phyloP scores from a whole-genome alignment of 2,888 invertebrate genomes.

The Tetrapedia diversipes region DNA sequence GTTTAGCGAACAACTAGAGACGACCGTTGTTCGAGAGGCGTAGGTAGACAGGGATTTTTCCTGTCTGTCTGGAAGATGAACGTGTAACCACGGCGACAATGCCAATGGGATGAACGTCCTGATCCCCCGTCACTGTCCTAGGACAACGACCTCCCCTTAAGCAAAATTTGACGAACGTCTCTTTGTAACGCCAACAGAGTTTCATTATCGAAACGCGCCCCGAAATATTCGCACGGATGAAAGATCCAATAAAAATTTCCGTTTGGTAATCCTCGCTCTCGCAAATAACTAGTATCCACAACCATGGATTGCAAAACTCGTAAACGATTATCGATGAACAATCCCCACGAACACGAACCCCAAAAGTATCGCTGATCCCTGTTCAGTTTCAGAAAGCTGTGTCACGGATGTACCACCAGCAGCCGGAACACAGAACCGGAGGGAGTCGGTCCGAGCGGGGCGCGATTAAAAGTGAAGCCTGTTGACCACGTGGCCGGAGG shows the following conservation, averaged over 20 bases:
- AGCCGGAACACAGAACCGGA: too few relatives aligned
- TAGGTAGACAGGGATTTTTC: slow-evolving; percentile 48
- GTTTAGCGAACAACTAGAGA: neutral
- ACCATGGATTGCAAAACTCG: too few relatives aligned
- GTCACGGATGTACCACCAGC: neutral
- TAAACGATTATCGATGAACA: too few relatives aligned
- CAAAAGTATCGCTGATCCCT: too few relatives aligned
- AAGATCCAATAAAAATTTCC: too few relatives aligned
- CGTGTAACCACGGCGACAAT: slow-evolving; percentile 34
- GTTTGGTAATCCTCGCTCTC: too few relatives aligned
- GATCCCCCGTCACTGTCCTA: slow-evolving; percentile 10
- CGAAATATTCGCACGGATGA: too few relatives aligned
- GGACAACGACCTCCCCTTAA: slow-evolving; percentile 48
- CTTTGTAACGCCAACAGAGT: slow-evolving; percentile 15
- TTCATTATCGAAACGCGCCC: too few relatives aligned
- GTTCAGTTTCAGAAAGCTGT: slow-evolving; percentile 13
- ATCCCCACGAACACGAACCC: too few relatives aligned
- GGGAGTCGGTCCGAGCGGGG: slow-evolving; percentile 20
- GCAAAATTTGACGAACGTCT: too few relatives aligned
- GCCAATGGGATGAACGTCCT: slow-evolving; percentile 46
- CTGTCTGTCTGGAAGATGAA: slow-evolving; percentile 35
- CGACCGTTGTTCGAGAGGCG: slow-evolving; percentile 31
- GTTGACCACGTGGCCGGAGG: slow-evolving; percentile 65
- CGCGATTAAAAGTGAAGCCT: slow-evolving; percentile 70
- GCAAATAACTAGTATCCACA: too few relatives aligned